Evolutionary conservation across 1,140 invertebrate genomes (phyloP).

Genomic region (Campodea augens): DNA sequence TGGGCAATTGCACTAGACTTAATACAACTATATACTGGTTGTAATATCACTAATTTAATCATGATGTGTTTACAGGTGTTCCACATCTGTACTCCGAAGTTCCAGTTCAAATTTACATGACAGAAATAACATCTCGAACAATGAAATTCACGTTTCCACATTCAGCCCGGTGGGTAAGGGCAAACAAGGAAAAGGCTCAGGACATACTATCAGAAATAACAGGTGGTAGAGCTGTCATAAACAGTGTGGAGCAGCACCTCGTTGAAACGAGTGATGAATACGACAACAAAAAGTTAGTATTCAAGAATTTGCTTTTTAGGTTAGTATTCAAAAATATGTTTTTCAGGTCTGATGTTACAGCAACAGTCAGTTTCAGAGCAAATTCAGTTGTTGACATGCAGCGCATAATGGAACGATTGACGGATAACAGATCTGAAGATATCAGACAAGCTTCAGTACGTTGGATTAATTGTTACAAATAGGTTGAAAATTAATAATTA

Average conservation of each 20-base stretch:
- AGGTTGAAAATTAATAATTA: too few relatives aligned
- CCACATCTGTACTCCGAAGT: conserved; percentile 45
- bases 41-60: too few relatives aligned
- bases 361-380: conserved; percentile 41
- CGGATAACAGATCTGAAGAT: conserved; percentile 25
- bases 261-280: conserved; percentile 23
- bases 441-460: too few relatives aligned
- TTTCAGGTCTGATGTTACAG: conserved; percentile 49
- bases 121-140: conserved; percentile 41
- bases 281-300: background rate
- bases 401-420: conserved; percentile 37
- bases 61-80: conserved; percentile 25
- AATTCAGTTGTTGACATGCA: conserved; percentile 44
- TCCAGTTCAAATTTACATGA: conserved; percentile 42
- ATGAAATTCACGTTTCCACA: conserved; percentile 60
- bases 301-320: background rate
- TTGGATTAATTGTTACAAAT: too few relatives aligned
- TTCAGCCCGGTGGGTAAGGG: conserved; percentile 26
- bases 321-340: conserved; percentile 1
- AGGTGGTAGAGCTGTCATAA: conserved; percentile 49
- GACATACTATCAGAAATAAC: conserved; percentile 51
- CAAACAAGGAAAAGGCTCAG: conserved; percentile 45
- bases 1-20: too few relatives aligned
- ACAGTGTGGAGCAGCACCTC: conserved; percentile 46
- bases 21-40: too few relatives aligned